phyloP scores from a whole-genome alignment of 1,140 invertebrate genomes.

The Apis laboriosa region DNA sequence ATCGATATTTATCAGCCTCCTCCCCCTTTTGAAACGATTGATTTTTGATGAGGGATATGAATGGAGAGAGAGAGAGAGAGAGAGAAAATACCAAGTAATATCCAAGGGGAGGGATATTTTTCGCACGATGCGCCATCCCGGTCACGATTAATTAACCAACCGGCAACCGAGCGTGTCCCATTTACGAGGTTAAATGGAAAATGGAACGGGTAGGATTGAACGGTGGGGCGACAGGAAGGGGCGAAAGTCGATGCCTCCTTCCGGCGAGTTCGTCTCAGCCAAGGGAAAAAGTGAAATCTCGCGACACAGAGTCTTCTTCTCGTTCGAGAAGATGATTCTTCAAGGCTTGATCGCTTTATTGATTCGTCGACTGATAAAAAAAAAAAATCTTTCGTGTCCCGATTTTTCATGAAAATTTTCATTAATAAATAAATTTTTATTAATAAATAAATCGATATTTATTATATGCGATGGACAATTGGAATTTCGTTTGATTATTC shows the following conservation, averaged over 20 bases:
- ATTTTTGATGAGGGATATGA: neutral
- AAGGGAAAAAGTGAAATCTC: neutral
- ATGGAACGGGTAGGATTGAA: conserved; percentile 44
- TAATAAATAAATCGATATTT: no score
- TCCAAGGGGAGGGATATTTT: conserved; percentile 31
- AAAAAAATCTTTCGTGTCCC: no score
- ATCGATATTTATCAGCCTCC: neutral
- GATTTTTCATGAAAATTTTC: no score
- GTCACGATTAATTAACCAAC: conserved; percentile 61
- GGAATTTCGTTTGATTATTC: neutral
- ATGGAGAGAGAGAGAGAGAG: neutral
- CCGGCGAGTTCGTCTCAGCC: neutral
- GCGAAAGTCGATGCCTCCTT: conserved; percentile 37
- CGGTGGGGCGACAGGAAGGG: neutral
- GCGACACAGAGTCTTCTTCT: no score
- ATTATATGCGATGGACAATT: no score
- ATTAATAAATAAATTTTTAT: no score
- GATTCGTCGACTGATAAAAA: no score
- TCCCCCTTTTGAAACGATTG: neutral
- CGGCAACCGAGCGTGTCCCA: conserved; percentile 52
- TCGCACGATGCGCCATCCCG: conserved; percentile 45
- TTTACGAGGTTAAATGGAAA: conserved; percentile 60
- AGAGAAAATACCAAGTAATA: neutral
- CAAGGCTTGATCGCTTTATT: no score
- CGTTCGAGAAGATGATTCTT: no score